Evolutionary conservation across 1,140 invertebrate species (phyloP).

Genomic region (Delia radicum): DNA sequence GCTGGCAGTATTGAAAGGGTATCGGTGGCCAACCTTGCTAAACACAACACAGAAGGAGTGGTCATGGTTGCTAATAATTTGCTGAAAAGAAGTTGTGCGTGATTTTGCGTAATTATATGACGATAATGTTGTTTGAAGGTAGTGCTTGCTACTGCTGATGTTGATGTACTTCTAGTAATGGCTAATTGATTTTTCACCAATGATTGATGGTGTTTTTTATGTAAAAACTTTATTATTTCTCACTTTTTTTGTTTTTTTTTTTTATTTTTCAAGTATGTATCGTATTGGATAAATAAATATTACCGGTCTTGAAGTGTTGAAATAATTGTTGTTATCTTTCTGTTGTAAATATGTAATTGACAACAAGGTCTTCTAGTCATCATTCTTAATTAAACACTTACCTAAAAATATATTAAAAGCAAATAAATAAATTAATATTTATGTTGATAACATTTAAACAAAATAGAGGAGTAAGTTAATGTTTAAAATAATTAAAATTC

Average conservation of each 20-base stretch:
- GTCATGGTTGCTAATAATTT: slow-evolving; percentile 3
- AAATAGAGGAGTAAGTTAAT: no score
- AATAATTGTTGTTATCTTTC: background rate
- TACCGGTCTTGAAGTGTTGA: background rate
- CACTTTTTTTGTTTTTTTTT: background rate
- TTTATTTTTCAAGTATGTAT: background rate
- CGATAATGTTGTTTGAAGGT: background rate
- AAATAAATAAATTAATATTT: no score
- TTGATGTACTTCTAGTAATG: background rate
- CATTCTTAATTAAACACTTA: no score
- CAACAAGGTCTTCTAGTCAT: no score
- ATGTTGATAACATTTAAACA: no score
- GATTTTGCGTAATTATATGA: slow-evolving; percentile 14
- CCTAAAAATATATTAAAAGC: no score
- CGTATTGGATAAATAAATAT: background rate
- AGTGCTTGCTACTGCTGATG: background rate
- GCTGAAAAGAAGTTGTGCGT: slow-evolving; percentile 6
- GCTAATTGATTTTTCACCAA: slow-evolving; percentile 15
- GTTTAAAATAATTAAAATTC: no score
- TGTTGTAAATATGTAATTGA: no score
- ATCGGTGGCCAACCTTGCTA: background rate
- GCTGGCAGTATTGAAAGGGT: no score
- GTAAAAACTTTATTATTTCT: background rate
- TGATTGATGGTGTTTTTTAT: slow-evolving; percentile 1
- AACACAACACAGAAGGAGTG: background rate